phyloP scores from a whole-genome alignment of 2,113 vertebrate genomes.

The Protomyctophum bolini region DNA sequence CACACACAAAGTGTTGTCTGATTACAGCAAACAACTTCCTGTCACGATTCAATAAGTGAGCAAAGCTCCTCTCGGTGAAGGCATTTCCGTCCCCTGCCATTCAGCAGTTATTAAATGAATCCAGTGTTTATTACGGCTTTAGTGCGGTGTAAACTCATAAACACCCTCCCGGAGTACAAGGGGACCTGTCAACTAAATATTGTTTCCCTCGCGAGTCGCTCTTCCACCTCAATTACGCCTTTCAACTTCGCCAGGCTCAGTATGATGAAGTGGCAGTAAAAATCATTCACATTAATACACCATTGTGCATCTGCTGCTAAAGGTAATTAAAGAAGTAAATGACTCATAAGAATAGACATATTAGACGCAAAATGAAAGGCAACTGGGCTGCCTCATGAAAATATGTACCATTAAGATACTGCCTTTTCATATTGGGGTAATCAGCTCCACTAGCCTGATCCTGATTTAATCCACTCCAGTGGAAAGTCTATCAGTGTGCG shows the following conservation, averaged over 20 bases:
- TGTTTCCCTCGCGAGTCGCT: constrained; percentile 96
- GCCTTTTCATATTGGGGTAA: constrained; percentile 94
- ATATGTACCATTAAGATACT: constrained; percentile 99
- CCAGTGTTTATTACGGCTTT: constrained; percentile 96
- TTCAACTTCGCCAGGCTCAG: constrained; percentile 95
- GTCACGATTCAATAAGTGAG: constrained; percentile 84
- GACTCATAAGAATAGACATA: constrained; percentile 99
- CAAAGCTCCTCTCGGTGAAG: constrained; percentile 81
- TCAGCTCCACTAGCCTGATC: constrained; percentile 95
- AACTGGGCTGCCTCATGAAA: constrained; percentile 96
- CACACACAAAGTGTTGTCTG: constrained; percentile 23
- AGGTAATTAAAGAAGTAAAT: constrained; percentile 99
- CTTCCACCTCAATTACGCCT: constrained; percentile 99
- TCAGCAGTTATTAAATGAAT: constrained; percentile 91
- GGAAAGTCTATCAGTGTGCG: constrained; percentile 97
- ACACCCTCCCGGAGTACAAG: constrained; percentile 94
- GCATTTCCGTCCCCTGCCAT: constrained; percentile 83
- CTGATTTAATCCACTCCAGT: constrained; percentile 98
- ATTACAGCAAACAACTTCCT: constrained; percentile 75
- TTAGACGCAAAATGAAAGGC: constrained; percentile 98
- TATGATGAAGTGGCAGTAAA: constrained; percentile 99
- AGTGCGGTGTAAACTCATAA: constrained; percentile 98
- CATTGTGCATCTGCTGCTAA: constrained; percentile 99
- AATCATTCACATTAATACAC: constrained; percentile 99
- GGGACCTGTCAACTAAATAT: constrained; percentile 98